These are phyloP conservation scores for Rhombomys opimus DNA, from an alignment of 2,113 vertebrate genomes.

Conservation along the genomic window DNA sequence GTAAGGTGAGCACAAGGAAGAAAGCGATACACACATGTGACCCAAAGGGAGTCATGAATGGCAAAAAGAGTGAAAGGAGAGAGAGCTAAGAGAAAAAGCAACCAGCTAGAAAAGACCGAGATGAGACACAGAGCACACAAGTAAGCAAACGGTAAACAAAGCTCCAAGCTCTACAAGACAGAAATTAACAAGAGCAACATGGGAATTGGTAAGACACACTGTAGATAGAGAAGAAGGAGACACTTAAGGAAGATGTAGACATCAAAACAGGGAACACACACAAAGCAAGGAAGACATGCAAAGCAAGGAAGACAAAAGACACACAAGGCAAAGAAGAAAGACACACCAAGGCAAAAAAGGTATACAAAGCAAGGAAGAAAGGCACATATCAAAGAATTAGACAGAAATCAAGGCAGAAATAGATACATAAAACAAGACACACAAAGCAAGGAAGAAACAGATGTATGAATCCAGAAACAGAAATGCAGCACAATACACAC, in stretches of 20 bases:
- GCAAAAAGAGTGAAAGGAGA: conserved; percentile 29
- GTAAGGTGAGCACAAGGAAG: not conserved
- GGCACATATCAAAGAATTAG: not conserved
- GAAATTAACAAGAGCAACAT: conserved; percentile 33
- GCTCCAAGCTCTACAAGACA: conserved; percentile 38
- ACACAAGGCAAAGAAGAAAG: not conserved
- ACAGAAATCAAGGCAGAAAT: not conserved
- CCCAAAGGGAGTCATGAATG: not conserved
- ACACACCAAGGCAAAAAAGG: not conserved
- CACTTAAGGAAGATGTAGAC: not conserved
- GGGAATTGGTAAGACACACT: conserved; percentile 8
- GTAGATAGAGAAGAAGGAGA: not conserved
- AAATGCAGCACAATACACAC: conserved; percentile 56
- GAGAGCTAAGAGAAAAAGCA: conserved; percentile 48
- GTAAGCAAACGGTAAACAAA: conserved; percentile 23
- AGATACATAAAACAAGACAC: not conserved
- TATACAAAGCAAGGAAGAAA: not conserved
- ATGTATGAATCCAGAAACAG: not conserved
- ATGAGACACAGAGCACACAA: conserved; percentile 45
- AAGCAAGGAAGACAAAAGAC: not conserved
- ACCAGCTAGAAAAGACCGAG: not conserved
- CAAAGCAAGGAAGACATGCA: not conserved
- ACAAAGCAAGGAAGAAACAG: not conserved
- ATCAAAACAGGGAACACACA: conserved; percentile 24
- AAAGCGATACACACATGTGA: not conserved